Conservation (phyloP, 2,113 vertebrate species). For the Lycocorax pyrrhopterus region DNA sequence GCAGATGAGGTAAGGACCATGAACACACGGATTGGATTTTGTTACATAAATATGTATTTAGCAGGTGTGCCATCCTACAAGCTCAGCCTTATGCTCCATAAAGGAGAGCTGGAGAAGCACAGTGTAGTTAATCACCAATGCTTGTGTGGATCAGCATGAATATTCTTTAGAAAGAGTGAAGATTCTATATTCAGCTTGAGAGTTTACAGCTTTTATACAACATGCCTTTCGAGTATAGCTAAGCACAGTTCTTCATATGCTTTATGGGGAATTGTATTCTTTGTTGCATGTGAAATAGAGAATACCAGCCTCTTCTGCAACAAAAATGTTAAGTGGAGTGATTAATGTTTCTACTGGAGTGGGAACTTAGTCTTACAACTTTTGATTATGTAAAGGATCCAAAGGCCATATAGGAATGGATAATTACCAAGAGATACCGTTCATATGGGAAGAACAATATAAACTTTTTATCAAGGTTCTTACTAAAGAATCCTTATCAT, state of each 20-base stretch:
- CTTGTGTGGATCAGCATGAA: neutral
- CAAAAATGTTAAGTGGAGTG: neutral
- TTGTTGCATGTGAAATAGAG: neutral
- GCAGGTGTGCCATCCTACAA: neutral
- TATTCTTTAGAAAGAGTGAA: neutral
- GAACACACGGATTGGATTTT: neutral
- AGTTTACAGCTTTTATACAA: neutral
- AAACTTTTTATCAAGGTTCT: neutral
- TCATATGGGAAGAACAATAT: neutral
- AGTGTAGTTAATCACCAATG: neutral
- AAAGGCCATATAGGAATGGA: neutral
- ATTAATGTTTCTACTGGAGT: constrained; percentile 4
- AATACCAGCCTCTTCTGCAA: neutral
- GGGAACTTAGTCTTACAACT: neutral
- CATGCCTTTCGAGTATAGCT: neutral
- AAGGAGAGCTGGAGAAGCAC: neutral
- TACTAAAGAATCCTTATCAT: neutral
- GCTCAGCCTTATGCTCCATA: neutral
- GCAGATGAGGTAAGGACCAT: neutral
- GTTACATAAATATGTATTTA: neutral
- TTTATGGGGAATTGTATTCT: neutral
- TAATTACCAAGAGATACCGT: neutral
- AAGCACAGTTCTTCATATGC: neutral
- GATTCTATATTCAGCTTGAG: neutral
- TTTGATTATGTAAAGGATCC: neutral